phyloP scores from a whole-genome alignment of 2,797 vertebrate species.

The Chelonia mydas region DNA sequence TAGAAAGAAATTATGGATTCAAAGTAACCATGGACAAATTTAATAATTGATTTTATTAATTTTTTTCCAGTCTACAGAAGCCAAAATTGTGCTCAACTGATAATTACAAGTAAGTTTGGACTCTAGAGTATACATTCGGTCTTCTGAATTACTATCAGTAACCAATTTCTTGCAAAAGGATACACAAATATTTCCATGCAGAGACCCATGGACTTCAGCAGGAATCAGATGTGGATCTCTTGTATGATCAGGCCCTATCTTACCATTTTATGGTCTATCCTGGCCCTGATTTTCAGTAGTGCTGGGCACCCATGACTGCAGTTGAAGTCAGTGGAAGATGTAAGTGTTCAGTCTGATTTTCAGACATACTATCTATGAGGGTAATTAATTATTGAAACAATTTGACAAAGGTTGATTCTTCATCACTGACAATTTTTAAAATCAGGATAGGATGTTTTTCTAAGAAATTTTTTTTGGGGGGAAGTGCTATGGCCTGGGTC shows the following conservation, averaged over 20 bases:
- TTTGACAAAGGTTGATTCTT: background rate
- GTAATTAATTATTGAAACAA: background rate
- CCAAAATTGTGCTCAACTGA: background rate
- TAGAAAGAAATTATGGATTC: constrained; percentile 52
- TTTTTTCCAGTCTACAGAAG: constrained; percentile 13
- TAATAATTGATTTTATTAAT: constrained; percentile 57
- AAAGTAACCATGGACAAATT: background rate
- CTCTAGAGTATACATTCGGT: constrained; percentile 6
- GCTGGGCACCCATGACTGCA: constrained; percentile 32
- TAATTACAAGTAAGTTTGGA: background rate
- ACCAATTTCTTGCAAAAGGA: constrained; percentile 22
- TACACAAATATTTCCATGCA: background rate
- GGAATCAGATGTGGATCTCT: constrained; percentile 19
- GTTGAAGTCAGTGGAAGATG: constrained; percentile 54
- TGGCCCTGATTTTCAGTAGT: constrained; percentile 29
- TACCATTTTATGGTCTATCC: constrained; percentile 33
- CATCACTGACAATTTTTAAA: background rate
- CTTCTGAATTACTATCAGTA: background rate
- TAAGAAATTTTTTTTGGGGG: background rate
- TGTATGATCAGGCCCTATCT: constrained; percentile 1
- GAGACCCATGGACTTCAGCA: background rate
- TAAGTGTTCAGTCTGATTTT: background rate
- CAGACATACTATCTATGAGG: background rate
- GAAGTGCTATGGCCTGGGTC: background rate
- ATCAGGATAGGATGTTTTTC: background rate